phyloP scores from a whole-genome alignment of 2,113 vertebrate species.

The Donacobius atricapilla region DNA sequence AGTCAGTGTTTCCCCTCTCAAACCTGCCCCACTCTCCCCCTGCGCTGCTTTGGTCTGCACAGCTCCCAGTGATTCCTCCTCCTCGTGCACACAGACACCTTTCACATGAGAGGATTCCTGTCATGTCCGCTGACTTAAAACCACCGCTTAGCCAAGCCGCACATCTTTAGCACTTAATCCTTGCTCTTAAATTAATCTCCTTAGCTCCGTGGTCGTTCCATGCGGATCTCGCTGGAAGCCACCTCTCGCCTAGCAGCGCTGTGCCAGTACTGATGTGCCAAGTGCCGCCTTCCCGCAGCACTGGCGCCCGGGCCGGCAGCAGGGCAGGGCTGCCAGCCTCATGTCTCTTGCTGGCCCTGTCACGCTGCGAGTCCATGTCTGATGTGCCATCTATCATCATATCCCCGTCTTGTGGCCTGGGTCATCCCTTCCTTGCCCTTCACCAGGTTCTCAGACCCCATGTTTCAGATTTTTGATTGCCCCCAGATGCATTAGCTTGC shows the following conservation, averaged over 20 bases:
- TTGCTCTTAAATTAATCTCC: constrained; percentile 26
- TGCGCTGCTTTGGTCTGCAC: fast-evolving
- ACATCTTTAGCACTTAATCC: constrained; percentile 53
- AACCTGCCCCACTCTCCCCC: neutral
- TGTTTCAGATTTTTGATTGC: neutral
- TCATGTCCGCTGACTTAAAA: neutral
- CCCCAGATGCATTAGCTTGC: neutral
- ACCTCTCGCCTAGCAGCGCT: neutral
- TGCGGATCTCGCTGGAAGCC: neutral
- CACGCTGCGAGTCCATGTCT: neutral
- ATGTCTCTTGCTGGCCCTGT: neutral
- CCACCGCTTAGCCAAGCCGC: neutral
- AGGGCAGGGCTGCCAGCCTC: neutral
- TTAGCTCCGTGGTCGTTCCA: neutral
- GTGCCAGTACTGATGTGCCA: neutral
- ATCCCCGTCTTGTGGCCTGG: fast-evolving
- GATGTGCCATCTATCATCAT: neutral
- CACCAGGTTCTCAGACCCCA: neutral
- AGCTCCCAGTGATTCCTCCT: neutral
- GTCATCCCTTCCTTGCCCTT: fast-evolving
- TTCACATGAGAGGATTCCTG: neutral
- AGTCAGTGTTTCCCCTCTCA: neutral
- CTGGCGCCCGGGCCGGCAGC: neutral
- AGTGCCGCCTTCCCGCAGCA: neutral
- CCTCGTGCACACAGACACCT: neutral